Base-by-base conservation (phyloP, 2,113 vertebrate genomes). In the Blennius ocellaris region DNA sequence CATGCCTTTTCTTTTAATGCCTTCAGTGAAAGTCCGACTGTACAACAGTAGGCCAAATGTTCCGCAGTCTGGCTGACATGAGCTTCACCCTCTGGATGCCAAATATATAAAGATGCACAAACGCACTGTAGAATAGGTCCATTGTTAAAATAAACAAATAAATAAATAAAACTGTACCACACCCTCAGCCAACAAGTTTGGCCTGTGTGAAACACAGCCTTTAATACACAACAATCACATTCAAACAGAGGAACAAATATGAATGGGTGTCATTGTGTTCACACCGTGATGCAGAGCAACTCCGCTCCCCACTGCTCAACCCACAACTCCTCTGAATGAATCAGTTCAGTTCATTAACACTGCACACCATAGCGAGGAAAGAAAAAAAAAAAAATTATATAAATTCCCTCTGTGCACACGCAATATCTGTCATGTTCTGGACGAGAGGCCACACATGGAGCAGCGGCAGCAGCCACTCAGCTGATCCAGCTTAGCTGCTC, bases 181-280 rank as follows among this genome's bases (percentile, higher is more conserved):
- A 58, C 73, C 78, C 73, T 75, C 74, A 49, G 63, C 74, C 74
- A 82, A 75, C 77, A 82, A 76, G 81, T 81, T 84, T 61, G 76
- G 72, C 81, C 68, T 59, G 70, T 83, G 84, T 50, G 40, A 86
- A 83, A 72, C 69, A 76, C 68, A 82, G 73, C 80, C 60, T 73
- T 65, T 69, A 73, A 89, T 62, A 78, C 70, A 86, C 79, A 91
- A 90, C 82, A 87, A 87, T 87, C 77, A 75, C 84, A 84, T 85
- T 84, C 82, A 89, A 82, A 64, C 71, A 52, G 50, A 71, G 58
- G 77, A 73, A 86, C 72, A 80, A 81, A 80, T 68, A 87, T 83
- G 89, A 92, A 92, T 83, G 88, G 77, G 63, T 85, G 69, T 80
- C 90, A 86, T 93, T 93, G 92, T 93, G 87, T 71, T 74, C 60